Evolutionary conservation across 2,113 vertebrate species (phyloP).

Genomic region (Setophaga kirtlandii): DNA sequence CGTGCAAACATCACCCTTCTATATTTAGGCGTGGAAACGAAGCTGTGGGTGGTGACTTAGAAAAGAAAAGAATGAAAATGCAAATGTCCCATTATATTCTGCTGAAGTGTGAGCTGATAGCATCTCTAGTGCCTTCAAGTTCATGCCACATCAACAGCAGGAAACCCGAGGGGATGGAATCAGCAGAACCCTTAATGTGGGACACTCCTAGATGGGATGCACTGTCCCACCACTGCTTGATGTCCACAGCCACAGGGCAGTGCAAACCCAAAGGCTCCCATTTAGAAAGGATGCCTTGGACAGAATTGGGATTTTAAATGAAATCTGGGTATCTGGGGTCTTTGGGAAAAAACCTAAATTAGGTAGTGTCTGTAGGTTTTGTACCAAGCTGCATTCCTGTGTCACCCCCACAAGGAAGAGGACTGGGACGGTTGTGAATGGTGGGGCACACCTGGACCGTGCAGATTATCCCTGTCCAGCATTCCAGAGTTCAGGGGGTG

Average conservation of each 20-base stretch:
- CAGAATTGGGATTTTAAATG: background rate
- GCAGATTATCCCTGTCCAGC: background rate
- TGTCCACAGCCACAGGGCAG: background rate
- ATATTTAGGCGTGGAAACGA: background rate
- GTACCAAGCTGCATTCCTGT: rapidly evolving
- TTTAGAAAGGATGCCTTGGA: background rate
- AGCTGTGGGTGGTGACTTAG: background rate
- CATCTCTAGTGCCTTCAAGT: background rate
- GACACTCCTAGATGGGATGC: background rate
- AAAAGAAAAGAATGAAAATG: slow-evolving; percentile 2
- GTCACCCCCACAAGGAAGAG: rapidly evolving
- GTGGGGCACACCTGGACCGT: rapidly evolving
- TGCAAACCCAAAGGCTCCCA: background rate
- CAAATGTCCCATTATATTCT: background rate
- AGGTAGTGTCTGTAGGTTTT: rapidly evolving
- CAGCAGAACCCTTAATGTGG: background rate
- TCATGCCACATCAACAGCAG: background rate
- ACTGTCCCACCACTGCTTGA: background rate
- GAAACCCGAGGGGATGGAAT: background rate
- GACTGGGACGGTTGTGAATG: background rate
- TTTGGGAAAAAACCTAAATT: background rate
- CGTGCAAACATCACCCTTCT: background rate
- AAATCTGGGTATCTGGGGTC: background rate
- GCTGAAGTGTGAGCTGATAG: background rate
- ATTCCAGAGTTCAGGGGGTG: background rate